Evolutionary conservation across 2,113 vertebrate genomes (phyloP), one percentile per base, ranked within the genome.

Genomic region (Zosterops lateralis): DNA sequence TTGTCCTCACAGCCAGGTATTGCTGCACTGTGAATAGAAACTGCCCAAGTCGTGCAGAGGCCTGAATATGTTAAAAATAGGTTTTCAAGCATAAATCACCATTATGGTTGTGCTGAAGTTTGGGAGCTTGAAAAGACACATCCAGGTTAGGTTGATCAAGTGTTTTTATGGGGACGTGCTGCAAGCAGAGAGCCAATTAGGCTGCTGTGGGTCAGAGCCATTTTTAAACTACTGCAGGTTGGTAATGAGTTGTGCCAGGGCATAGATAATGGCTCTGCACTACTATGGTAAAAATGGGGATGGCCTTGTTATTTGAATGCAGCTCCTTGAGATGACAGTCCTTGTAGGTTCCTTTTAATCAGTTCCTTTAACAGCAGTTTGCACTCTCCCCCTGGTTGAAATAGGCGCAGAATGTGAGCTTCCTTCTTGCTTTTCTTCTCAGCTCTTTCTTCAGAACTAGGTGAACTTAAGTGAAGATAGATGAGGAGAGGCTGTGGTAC

Each of bases 1-100:
- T 54, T 86, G 25, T 26, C 0, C 0, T 12, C 28, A 7, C 5
- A 15, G 4, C 25, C 0, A 0, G 19, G 8, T 31, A 12, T 53
- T 75, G 3, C 10, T n/a, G 6, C 9, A 0, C 67, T 26, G 25
- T 0, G 0, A 56, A 44, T 4, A 82, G 56, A 67, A 84, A 12
- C 6, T 65, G 32, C 17, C 25, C 7, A 15, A 38, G 38, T 47
- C 79, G 45, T 60, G 12, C 4, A 4, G 42, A 64, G n/a, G 36
- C 38, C 42, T 45, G 92, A 57, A 8, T 28, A 10, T 20, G 19
- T 65, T 88, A 77, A 60, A 48, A 72, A 40, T 29, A 68, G 40
- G 16, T 0, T 0, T 76, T 48, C 0, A 0, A 62, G 61, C 15
- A 38, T 83, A 74, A 91, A 58, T 72, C 36, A 22, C 44, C 31